Evolutionary conservation across 2,888 invertebrate genomes (phyloP), one percentile per base, ranked within the genome.

Genomic region (Xestia c-nigrum): DNA sequence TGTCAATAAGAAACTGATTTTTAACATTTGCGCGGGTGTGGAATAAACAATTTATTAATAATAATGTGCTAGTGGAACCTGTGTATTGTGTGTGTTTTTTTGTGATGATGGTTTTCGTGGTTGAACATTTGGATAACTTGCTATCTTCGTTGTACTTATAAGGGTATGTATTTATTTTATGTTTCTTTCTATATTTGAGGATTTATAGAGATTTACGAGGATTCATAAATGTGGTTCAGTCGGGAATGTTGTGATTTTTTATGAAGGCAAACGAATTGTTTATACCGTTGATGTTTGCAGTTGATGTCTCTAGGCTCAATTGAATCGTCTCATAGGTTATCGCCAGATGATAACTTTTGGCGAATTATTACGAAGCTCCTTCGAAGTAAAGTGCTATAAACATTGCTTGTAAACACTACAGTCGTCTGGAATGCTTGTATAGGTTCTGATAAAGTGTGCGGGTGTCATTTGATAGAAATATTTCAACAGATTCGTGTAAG

Each of bases 1-100:
- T 96, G 96, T 96, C 96, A 96, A 96, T 96, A 96, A 94, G 93
- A 93, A 94, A 94, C 95, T 95, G 95, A 96, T 95, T 96, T 95
- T 94, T 93, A 94, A 91, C 92, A 94, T 95, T 96, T 96, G 93
- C 96, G 96, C 96, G 96, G 96, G 96, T 96, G 96, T 96, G 95
- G 94, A 95, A 93, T 94, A 93, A 92, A 92, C 92, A 93, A 93
- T 93, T 90, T 91, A 91, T 91, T 91, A 93, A 94, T 92, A 89
- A 94, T 91, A 90, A 94, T 94, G 95, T 96, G 94, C 88, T 92
- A 91, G 95, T 96, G 95, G 91, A 94, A 93, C 88, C 92, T 94
- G 95, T 95, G 94, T 93, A 93, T 94, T 94, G 93, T 95, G 95
- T 94, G 90, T 92, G n/a, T 92, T 93, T 93, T 76, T 93, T 92